A percentile compares a stretch with the other conserved stretches of the same genome.
These are phyloP conservation scores for Drosophila fuyamai DNA, from an alignment of 1,140 invertebrate species.

Conservation along the genomic window DNA sequence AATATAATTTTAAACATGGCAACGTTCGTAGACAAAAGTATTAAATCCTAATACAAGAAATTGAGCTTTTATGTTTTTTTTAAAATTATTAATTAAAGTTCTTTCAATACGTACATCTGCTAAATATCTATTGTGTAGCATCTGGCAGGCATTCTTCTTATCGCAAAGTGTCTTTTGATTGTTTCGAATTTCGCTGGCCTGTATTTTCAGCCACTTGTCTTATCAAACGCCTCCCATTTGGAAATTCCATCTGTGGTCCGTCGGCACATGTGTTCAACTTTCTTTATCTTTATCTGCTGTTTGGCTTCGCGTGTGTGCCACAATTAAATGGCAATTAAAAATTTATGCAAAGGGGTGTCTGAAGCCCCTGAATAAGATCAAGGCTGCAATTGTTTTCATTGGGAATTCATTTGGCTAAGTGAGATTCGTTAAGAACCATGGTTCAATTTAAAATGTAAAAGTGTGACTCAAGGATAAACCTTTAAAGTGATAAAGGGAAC, in stretches of 20 bases:
- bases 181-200: conserved; percentile 23
- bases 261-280: conserved; percentile 26
- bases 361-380: conserved; percentile 4
- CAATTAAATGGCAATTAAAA: conserved; percentile 73
- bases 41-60: no score
- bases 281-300: conserved; percentile 23
- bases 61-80: no score
- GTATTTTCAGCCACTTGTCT: conserved; percentile 37
- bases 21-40: no score
- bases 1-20: no score
- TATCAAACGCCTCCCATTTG: conserved; percentile 43
- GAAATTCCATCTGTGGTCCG: conserved; percentile 31
- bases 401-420: conserved; percentile 12
- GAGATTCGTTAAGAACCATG: background rate
- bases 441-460: conserved; percentile 22
- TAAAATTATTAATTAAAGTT: no score
- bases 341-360: background rate
- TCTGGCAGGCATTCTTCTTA: background rate
- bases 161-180: conserved; percentile 65
- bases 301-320: conserved; percentile 33
- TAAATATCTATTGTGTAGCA: background rate
- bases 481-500: conserved; percentile 9
- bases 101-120: background rate
- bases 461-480: conserved; percentile 9
- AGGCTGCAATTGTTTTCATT: conserved; percentile 8